Evolutionary conservation across 1,140 invertebrate genomes (phyloP), one percentile per base, ranked within the genome.

Genomic region (Conus ventricosus): DNA sequence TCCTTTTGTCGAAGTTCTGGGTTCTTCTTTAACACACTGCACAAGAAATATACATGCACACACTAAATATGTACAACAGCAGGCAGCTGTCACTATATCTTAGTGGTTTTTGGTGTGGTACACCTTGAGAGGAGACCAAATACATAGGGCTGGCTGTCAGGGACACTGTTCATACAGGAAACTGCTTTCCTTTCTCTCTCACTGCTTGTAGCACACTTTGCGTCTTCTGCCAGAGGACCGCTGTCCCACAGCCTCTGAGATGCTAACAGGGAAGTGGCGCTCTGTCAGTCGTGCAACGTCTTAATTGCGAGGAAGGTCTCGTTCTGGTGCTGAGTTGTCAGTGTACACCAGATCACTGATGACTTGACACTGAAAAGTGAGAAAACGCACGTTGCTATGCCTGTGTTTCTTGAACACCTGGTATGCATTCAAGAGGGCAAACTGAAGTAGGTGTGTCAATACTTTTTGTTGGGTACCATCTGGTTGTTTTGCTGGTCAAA

Each of bases 391-490:
- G 7, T 4, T 63, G 15, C n/a, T 53, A 5, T 75, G 60, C 27
- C 57, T 10, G 27, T 54, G 6, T 39, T 88, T 54, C 60, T 75
- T 85, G 60, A 83, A 88, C 5, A 90, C 25, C 6, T 84, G 71
- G 57, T 80, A 83, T 11, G 89, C 82, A 71, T 90, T 88, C 81
- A 88, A 27, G 7, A 88, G 67, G 60, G 17, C 23, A 15, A 88
- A 54, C 53, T 88, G 81, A 51, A 88, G 83, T 4, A 90, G 54
- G 27, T 88, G 87, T 5, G 67, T 23, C 55, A n/a, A 54, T 0
- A 90, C 23, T 67, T 90, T 27, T 90, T 90, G 84, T n/a, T n/a
- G n/a, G n/a, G n/a, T 90, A 90, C 87, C 87, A 88, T 13, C 75
- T 60, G 11, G 60, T 51, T 2, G 87, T 84, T 57, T 85, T 88